phyloP scores from a whole-genome alignment of 2,797 vertebrate species.

The Luscinia megarhynchos region DNA sequence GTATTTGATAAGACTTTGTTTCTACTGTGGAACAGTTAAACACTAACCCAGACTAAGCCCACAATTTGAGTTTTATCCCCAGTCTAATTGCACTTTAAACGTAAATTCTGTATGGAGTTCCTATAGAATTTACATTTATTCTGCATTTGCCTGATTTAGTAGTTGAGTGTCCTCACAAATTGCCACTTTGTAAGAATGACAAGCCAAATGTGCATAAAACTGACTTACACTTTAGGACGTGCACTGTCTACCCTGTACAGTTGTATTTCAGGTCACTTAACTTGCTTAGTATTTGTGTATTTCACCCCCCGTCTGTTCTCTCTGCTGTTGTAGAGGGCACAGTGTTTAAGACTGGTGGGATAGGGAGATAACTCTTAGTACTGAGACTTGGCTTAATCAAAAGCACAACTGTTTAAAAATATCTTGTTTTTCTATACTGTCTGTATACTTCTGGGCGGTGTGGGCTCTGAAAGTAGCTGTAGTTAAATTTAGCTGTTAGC shows the following conservation, averaged over 20 bases:
- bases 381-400: not conserved
- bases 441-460: not conserved
- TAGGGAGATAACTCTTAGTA: not conserved
- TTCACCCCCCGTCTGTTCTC: not conserved
- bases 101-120: not conserved
- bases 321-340: not conserved
- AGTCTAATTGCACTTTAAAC: not conserved
- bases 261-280: not conserved
- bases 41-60: not conserved
- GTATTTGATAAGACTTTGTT: not conserved
- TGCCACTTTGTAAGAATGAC: not conserved
- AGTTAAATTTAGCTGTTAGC: not conserved
- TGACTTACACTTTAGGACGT: not conserved
- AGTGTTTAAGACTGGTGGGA: not conserved
- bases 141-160: not conserved
- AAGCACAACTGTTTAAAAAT: not conserved
- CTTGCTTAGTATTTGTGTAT: not conserved
- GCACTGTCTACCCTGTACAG: not conserved
- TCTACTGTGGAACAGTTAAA: not conserved
- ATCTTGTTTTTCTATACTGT: not conserved
- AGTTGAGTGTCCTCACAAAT: accelerated
- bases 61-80: not conserved
- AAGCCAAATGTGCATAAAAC: not conserved
- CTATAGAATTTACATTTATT: not conserved
- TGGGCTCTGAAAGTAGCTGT: not conserved